phyloP scores from a whole-genome alignment of 2,113 vertebrate genomes.

The Lontra canadensis region DNA sequence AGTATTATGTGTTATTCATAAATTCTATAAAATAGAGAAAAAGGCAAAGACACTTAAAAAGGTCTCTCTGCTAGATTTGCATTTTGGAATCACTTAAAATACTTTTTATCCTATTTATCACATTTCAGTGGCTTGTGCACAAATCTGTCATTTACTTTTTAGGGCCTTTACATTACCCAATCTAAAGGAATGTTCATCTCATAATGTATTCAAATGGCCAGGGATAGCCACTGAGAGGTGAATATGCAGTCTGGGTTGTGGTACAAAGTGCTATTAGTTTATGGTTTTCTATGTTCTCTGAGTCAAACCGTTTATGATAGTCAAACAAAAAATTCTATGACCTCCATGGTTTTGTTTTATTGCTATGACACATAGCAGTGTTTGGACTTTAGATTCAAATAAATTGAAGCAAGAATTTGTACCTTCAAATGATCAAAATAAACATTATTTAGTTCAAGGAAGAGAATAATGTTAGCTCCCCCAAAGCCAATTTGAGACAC shows the following conservation, averaged over 20 bases:
- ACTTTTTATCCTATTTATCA: not conserved
- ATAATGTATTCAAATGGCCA: not conserved
- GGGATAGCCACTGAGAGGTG: not conserved
- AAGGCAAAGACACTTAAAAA: not conserved
- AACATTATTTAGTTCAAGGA: not conserved
- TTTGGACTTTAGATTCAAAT: not conserved
- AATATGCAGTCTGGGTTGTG: not conserved
- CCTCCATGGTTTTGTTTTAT: not conserved
- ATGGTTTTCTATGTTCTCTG: not conserved
- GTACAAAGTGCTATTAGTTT: not conserved
- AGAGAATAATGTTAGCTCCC: not conserved
- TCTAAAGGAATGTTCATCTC: not conserved
- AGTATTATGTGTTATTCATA: not conserved
- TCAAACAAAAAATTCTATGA: not conserved
- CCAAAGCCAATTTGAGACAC: not conserved
- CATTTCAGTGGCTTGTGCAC: not conserved
- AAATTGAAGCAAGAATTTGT: not conserved
- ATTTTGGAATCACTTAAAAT: conserved; percentile 18
- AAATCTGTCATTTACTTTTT: not conserved
- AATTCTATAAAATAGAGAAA: not conserved
- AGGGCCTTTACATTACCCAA: not conserved
- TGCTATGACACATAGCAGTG: not conserved
- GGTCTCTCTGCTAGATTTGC: not conserved
- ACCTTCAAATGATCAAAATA: not conserved
- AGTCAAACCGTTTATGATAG: not conserved